Evolutionary conservation across 2,113 vertebrate genomes (phyloP).

Genomic region (Suricata suricatta): DNA sequence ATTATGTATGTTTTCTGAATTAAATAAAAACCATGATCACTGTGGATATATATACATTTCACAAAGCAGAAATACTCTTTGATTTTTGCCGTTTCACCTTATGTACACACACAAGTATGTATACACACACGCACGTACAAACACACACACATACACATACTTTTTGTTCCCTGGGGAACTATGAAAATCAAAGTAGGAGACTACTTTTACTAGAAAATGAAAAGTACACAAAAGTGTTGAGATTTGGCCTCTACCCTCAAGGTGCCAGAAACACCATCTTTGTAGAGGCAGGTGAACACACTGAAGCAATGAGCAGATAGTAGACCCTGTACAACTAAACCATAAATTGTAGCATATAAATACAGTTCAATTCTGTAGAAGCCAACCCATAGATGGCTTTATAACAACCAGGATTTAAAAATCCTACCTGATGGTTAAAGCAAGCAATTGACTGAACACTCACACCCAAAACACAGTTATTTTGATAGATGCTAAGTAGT

Average conservation of each 20-base stretch:
- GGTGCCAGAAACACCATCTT: not conserved
- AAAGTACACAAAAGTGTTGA: not conserved
- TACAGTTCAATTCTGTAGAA: not conserved
- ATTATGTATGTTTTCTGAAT: not conserved
- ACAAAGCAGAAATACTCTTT: not conserved
- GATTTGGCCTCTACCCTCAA: not conserved
- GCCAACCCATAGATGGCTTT: not conserved
- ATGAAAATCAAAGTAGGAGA: not conserved
- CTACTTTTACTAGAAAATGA: not conserved
- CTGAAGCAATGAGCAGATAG: not conserved
- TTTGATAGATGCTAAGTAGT: conserved; percentile 29
- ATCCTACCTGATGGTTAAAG: not conserved
- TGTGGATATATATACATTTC: not conserved
- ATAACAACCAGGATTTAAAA: not conserved
- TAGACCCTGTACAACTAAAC: not conserved
- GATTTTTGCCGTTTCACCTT: not conserved
- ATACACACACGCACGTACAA: too few species aligned
- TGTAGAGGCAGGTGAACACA: not conserved
- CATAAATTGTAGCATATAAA: not conserved
- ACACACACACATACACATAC: too few species aligned
- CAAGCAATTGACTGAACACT: not conserved
- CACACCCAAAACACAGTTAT: not conserved
- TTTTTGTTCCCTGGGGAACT: not conserved
- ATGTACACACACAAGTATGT: not conserved
- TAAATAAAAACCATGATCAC: not conserved